These are phyloP conservation scores for Gymnobelideus leadbeateri DNA, from an alignment of 2,113 vertebrate species.

Conservation along the genomic window DNA sequence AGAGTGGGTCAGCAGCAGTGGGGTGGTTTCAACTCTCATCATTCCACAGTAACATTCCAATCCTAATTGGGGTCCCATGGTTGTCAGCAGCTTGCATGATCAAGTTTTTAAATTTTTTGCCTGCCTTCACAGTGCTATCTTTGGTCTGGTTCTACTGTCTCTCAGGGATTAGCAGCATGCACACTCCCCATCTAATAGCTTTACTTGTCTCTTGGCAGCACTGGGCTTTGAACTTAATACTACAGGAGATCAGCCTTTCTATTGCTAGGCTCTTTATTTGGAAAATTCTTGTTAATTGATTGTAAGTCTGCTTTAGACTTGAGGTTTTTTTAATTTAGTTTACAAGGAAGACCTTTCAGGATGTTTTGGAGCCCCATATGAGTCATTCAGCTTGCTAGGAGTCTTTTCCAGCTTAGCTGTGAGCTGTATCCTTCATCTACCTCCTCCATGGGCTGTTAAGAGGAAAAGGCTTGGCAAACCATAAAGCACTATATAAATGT, in stretches of 20 bases:
- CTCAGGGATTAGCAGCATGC: conserved; percentile 44
- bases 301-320: conserved; percentile 50
- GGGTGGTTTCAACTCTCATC: background rate
- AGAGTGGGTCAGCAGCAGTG: background rate
- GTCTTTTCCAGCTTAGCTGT: conserved; percentile 34
- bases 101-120: conserved; percentile 53
- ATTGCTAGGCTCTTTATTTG: conserved; percentile 62
- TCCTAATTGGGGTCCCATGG: conserved; percentile 5
- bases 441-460: background rate
- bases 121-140: conserved; percentile 56
- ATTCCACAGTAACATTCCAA: conserved; percentile 49
- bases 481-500: background rate
- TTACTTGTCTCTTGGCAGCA: conserved; percentile 56
- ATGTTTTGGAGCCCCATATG: conserved; percentile 55
- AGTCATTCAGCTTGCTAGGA: background rate
- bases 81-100: conserved; percentile 15
- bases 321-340: conserved; percentile 40
- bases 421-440: background rate
- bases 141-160: conserved; percentile 62
- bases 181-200: conserved; percentile 19
- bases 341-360: background rate
- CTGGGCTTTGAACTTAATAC: conserved; percentile 56
- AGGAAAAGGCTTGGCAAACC: background rate
- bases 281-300: conserved; percentile 57
- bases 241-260: conserved; percentile 59